Evolutionary conservation across 2,888 invertebrate species (phyloP), one percentile per base, ranked within the genome.

Genomic region (Schizotus pectinicornis): DNA sequence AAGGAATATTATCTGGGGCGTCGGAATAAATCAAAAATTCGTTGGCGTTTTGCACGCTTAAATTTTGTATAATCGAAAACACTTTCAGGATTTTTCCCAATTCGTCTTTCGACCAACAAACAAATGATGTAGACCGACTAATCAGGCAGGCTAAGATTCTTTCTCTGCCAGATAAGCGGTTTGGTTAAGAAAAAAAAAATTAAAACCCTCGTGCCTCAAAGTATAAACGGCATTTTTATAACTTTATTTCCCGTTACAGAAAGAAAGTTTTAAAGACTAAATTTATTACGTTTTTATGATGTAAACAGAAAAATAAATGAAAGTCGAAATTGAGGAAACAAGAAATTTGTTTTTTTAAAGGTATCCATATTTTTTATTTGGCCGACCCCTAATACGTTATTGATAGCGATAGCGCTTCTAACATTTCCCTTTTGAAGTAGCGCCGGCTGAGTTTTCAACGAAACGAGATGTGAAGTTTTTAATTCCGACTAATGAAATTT

Each of bases 271-370:
- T 7, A 34, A 41, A 22, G 5, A 5, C 22, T 22, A 22, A 49
- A 41, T 50, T 41, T 41, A 42, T 50, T 33, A 36, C 22, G 31
- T 42, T 35, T 51, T 43, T 50, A 50, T 41, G 9, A 51, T 31
- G 36, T 43, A 43, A 42, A 51, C 42, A 50, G 36, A 49, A 50
- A 50, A 41, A 34, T 50, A 50, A 50, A 38, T 48, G 36, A 36
- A 36, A 46, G 36, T 46, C 36, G 22, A 46, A 46, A 46, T 12
- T 47, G 37, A 22, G 9, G 8, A 37, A 47, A 47, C 37, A 36
- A 47, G 30, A 47, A 9, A 22, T 22, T 22, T 22, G 5, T 47
- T 41, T 47, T 41, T 37, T 41, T 41, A 41, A 13, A 7, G 30
- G 30, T 42, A 31, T 42, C 22, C 9, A 32, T 31, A 9, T 7